Percentiles rank a stretch among this genome's conserved stretches.
Conservation (phyloP, 37 sponge, comb jelly and placozoan genomes). For the Tethya wilhelma region DNA sequence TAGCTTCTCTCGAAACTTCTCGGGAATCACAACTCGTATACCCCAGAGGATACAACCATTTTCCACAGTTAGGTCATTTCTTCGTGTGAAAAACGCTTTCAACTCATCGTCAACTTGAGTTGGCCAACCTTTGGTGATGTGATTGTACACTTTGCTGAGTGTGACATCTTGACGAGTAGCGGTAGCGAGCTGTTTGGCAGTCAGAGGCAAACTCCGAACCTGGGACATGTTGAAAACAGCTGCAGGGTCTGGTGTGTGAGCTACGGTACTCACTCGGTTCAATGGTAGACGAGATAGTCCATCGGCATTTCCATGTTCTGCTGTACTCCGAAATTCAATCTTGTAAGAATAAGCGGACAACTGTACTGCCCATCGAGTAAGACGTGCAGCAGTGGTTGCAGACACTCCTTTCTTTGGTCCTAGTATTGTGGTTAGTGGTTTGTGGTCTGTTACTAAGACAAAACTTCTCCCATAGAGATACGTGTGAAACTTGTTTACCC, state of each 20-base stretch:
- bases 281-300: slow-evolving; percentile 52
- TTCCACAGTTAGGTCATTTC: slow-evolving; percentile 31
- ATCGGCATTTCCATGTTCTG: slow-evolving; percentile 63
- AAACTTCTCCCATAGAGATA: slow-evolving; percentile 21
- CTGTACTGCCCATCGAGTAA: slow-evolving; percentile 25
- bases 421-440: slow-evolving; percentile 25
- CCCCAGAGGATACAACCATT: slow-evolving; percentile 37
- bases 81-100: too few relatives aligned
- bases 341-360: slow-evolving; percentile 42
- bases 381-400: slow-evolving; percentile 2
- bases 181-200: slow-evolving; percentile 2
- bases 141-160: slow-evolving; percentile 37
- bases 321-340: slow-evolving; percentile 48
- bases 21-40: slow-evolving; percentile 20
- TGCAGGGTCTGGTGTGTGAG: neutral
- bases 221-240: neutral
- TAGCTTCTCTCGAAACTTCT: neutral
- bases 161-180: slow-evolving; percentile 46
- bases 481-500: slow-evolving; percentile 7
- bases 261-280: slow-evolving; percentile 6
- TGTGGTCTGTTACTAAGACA: slow-evolving; percentile 26
- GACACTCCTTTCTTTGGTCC: slow-evolving; percentile 10
- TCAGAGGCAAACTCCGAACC: slow-evolving; percentile 7
- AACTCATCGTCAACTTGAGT: neutral
- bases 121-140: slow-evolving; percentile 39